Evolutionary conservation across 2,797 vertebrate species (phyloP), one percentile per base, ranked within the genome.

Genomic region (Molossus molossus): DNA sequence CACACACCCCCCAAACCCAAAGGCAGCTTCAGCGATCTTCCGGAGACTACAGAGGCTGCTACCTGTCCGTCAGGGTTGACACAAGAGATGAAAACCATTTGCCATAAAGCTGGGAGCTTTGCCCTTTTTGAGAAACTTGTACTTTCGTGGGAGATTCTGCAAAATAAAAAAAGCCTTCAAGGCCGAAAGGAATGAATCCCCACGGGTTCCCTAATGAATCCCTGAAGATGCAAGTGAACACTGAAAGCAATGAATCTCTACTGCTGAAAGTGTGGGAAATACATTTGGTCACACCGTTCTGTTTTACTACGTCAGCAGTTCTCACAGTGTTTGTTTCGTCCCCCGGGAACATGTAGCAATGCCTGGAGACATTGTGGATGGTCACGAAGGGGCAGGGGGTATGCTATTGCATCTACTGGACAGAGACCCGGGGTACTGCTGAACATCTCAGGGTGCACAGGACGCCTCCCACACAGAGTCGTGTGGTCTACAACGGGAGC

Each of bases 61-160:
- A 14, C 18, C 93, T 25, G 9, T 33, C 48, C 10, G 48, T 73
- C 75, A 62, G 53, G 33, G 37, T 25, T 53, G 50, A 91, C 81
- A 50, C 4, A 55, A 27, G 65, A 69, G 20, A 75, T 76, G 17
- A 92, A 82, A 90, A 90, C 4, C 23, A 48, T 40, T 37, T 70
- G 53, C 45, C 9, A 60, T 15, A 72, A 92, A 65, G 45, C 55
- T 80, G 58, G 11, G 40, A 87, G 18, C 9, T 69, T 94, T 67
- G 82, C 5, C 23, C 27, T 91, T 91, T 95, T 83, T 90, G 40
- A 92, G 81, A 82, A 90, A 87, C 64, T 10, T 50, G 2, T 40
- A 53, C 53, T 87, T 55, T 87, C 62, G 37, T 73, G 50, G 17
- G 70, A 25, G 12, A 81, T 55, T 92, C 5, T 86, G 29, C 62